Conservation (phyloP, 2,888 invertebrate genomes). For the Idaea straminata region DNA sequence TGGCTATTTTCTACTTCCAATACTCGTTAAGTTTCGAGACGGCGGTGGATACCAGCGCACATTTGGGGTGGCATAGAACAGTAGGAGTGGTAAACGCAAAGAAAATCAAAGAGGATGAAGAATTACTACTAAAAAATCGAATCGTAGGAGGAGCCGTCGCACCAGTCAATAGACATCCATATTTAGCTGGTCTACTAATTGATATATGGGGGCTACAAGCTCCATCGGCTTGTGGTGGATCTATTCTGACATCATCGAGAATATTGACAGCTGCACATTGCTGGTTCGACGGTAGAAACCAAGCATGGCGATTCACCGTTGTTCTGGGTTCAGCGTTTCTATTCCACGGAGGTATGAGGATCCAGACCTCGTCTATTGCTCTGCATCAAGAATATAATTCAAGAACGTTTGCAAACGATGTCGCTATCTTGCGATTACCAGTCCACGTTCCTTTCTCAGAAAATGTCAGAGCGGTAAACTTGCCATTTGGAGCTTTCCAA, state of each 20-base stretch:
- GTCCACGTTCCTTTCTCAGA: constrained; percentile 38
- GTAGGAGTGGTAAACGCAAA: constrained; percentile 55
- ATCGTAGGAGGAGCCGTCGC: constrained; percentile 62
- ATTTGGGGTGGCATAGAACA: constrained; percentile 45
- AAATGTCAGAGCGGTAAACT: constrained; percentile 44
- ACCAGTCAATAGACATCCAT: constrained; percentile 51
- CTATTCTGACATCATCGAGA: constrained; percentile 47
- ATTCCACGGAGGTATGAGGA: constrained; percentile 57
- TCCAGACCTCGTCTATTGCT: constrained; percentile 38
- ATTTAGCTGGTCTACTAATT: constrained; percentile 58
- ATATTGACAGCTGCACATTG: constrained; percentile 67
- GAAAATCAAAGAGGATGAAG: constrained; percentile 45
- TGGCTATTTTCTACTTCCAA: constrained; percentile 33
- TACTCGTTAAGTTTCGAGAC: constrained; percentile 23
- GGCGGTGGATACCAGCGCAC: constrained; percentile 23
- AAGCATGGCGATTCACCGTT: constrained; percentile 54
- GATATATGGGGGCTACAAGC: constrained; percentile 44
- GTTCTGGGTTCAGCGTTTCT: constrained; percentile 58
- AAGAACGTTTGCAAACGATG: constrained; percentile 57
- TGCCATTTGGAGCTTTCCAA: constrained; percentile 43
- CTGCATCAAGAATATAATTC: constrained; percentile 50
- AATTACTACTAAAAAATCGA: constrained; percentile 24
- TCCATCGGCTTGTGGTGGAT: constrained; percentile 61
- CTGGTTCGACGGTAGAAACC: constrained; percentile 56
- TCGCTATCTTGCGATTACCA: constrained; percentile 57